Base-by-base conservation (phyloP, 1,140 invertebrate genomes). In the Cydia pomonella region DNA sequence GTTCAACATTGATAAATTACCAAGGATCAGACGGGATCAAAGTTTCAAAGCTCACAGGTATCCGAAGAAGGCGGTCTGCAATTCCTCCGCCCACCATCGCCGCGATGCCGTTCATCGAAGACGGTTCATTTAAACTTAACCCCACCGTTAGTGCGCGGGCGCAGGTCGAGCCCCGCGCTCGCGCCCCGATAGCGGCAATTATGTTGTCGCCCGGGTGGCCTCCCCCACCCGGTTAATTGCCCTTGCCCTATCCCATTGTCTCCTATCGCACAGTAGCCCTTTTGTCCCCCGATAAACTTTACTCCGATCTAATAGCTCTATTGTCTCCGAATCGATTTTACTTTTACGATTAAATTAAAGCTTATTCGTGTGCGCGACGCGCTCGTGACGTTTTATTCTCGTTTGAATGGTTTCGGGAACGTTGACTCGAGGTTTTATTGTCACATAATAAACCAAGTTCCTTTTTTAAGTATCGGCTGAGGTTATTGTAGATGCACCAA, bases 281-380 rank as follows among this genome's bases (percentile, higher is more conserved):
- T 69, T 69, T 69, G 64, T 69, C n/a, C 63, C 18, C 21, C 63
- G 63, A 66, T 69, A 69, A 69, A 69, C 33, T 69, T 41, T 69
- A 69, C 64, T 69, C 64, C 64, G 6, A 41, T 69, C 64, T 69
- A 69, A 69, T 69, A 69, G 64, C 29, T 69, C 64, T 69, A 69
- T 69, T 69, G 64, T 69, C 64, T 33, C 64, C n/a, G 63, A 64
- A 29, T 21, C 64, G 29, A 33, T 38, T 69, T 38, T 16, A 69
- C 64, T 18, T 69, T 69, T 69, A 69, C 64, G 64, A 69, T 69
- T 69, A 69, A 69, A 41, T 69, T 29, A 66, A 66, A 66, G 25
- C 63, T 9, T 41, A 33, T 69, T 64, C n/a, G 63, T 69, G 64
- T 69, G 63, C 27, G 63, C 63, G 63, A 12, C 25, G 63, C 29